A percentile compares a stretch with the other conserved stretches of the same genome.
phyloP scores from a whole-genome alignment of 2,113 vertebrate genomes.

The Phylloscopus whistleri region DNA sequence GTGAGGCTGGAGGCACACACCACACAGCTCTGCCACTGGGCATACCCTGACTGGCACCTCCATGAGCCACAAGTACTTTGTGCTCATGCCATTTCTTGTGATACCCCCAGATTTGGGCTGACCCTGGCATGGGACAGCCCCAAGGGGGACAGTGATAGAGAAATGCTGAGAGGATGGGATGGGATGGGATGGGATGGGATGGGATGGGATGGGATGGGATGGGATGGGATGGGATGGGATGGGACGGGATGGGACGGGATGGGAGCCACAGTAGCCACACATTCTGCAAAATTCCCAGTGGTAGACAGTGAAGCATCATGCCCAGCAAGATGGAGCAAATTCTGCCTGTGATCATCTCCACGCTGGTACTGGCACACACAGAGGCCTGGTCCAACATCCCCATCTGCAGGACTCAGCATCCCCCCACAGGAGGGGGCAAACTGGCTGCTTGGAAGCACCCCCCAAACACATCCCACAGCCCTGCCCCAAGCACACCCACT shows the following conservation, averaged over 20 bases:
- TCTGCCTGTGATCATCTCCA: neutral
- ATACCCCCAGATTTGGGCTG: fast-evolving
- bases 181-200: neutral
- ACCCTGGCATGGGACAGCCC: neutral
- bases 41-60: neutral
- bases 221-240: neutral
- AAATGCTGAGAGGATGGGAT: neutral
- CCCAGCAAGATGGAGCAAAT: neutral
- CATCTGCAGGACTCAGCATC: neutral
- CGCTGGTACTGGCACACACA: fast-evolving
- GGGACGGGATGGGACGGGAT: neutral
- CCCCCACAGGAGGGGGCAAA: neutral
- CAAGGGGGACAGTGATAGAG: neutral
- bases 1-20: neutral
- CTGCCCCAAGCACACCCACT: neutral
- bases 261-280: neutral
- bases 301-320: fast-evolving
- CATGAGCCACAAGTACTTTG: fast-evolving
- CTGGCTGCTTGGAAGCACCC: neutral
- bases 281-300: neutral
- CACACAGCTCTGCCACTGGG: neutral
- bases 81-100: neutral
- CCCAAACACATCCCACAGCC: neutral
- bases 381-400: neutral
- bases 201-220: neutral